Evolutionary conservation across 2,888 invertebrate genomes (phyloP).

Genomic region (Xestoiulus laeticollis): DNA sequence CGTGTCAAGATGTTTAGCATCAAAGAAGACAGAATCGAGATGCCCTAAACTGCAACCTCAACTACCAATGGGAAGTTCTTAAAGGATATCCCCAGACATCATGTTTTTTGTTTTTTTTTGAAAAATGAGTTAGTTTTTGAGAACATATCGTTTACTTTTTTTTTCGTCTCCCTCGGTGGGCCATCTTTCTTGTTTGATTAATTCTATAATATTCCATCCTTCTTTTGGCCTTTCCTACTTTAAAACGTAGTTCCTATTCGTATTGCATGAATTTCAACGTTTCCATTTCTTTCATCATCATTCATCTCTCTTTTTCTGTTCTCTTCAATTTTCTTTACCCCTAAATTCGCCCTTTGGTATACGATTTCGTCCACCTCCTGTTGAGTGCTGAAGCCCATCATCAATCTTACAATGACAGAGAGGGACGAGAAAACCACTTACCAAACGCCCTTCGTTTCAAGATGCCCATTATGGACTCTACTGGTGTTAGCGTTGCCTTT

Average conservation of each 20-base stretch:
- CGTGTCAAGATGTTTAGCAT: not conserved
- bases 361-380: conserved; percentile 3
- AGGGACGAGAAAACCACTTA: conserved; percentile 20
- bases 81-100: not conserved
- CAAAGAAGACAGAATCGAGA: not conserved
- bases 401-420: not conserved
- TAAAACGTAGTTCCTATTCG: not conserved
- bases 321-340: conserved; percentile 20
- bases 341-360: conserved; percentile 24
- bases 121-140: not conserved
- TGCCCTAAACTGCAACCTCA: not conserved
- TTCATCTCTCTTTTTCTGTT: conserved; percentile 6
- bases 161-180: not conserved
- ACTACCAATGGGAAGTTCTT: not conserved
- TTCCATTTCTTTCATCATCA: conserved; percentile 34
- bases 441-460: conserved; percentile 19
- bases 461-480: conserved; percentile 32
- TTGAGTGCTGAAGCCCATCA: conserved; percentile 25
- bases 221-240: not conserved
- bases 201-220: not conserved
- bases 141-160: not conserved
- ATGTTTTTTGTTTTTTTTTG: no score
- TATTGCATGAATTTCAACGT: conserved; percentile 34
- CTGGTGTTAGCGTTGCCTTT: conserved; percentile 11
- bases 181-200: conserved; percentile 7